Percentiles rank a stretch among this genome's conserved stretches.
These are phyloP conservation scores for Hippocampus abdominalis DNA, from an alignment of 2,113 vertebrate species.

Conservation along the genomic window DNA sequence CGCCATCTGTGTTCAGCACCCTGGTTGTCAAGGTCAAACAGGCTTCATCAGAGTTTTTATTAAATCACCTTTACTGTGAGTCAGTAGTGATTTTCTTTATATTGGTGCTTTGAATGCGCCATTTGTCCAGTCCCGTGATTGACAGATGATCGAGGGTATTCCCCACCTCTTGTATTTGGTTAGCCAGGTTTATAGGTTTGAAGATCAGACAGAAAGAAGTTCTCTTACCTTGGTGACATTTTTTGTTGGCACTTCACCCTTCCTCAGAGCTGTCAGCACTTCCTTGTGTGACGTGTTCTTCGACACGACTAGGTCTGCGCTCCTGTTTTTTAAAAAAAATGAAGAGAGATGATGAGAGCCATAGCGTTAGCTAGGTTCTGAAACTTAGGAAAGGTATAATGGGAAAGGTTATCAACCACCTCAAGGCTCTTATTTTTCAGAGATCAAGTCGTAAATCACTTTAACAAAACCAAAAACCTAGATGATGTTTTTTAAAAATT, in stretches of 20 bases:
- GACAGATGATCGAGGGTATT: not conserved
- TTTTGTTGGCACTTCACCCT: no score
- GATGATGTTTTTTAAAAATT: not conserved
- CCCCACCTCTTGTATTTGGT: not conserved
- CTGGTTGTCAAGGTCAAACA: constrained; percentile 55
- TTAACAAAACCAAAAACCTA: not conserved
- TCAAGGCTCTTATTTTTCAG: not conserved
- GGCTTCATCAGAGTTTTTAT: constrained; percentile 35
- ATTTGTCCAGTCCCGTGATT: not conserved
- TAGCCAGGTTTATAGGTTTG: no score
- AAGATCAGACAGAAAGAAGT: no score
- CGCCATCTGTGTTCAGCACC: constrained; percentile 63
- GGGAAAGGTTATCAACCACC: not conserved
- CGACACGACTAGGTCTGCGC: no score
- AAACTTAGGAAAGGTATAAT: not conserved
- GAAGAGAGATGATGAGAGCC: no score
- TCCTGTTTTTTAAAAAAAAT: no score
- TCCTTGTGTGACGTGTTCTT: no score
- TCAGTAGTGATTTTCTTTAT: not conserved
- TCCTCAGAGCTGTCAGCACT: no score
- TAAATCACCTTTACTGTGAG: not conserved
- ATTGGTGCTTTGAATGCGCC: not conserved
- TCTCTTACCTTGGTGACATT: no score
- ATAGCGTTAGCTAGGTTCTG: not conserved
- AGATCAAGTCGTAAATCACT: not conserved